phyloP scores from a whole-genome alignment of 1,140 invertebrate species.

The Helicoverpa zea region DNA sequence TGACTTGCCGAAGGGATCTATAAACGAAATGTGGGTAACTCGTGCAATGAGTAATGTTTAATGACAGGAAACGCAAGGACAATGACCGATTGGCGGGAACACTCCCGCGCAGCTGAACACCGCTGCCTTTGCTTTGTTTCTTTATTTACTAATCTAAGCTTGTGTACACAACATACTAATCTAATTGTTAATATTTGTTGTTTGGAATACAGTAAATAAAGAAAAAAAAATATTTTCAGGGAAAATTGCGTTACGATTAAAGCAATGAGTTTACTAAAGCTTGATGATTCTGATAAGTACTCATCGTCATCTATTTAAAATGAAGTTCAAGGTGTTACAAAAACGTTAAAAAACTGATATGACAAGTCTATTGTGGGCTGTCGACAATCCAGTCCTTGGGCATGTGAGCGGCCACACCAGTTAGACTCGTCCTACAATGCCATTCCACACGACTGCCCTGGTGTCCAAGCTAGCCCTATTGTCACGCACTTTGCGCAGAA shows the following conservation, averaged over 20 bases:
- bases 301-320: background rate
- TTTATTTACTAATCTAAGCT: constrained; percentile 43
- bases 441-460: constrained; percentile 51
- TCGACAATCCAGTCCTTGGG: constrained; percentile 49
- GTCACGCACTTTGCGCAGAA: constrained; percentile 40
- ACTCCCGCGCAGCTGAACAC: constrained; percentile 57
- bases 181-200: constrained; percentile 25
- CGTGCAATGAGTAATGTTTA: constrained; percentile 55
- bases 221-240: constrained; percentile 12
- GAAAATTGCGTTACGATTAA: background rate
- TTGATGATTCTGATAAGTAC: background rate
- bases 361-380: constrained; percentile 41
- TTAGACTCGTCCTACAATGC: constrained; percentile 51
- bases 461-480: constrained; percentile 42
- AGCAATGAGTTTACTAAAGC: background rate
- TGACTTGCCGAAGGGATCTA: constrained; percentile 19
- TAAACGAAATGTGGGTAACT: constrained; percentile 49
- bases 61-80: constrained; percentile 59
- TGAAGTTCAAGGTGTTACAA: constrained; percentile 18
- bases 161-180: constrained; percentile 27
- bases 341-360: constrained; percentile 30
- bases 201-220: constrained; percentile 9
- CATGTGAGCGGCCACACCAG: constrained; percentile 38
- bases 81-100: constrained; percentile 66
- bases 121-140: constrained; percentile 49